A percentile compares a stretch with the other conserved stretches of the same genome.
These are phyloP conservation scores for Athalia circularis DNA, from an alignment of 2,888 invertebrate species.

Conservation along the genomic window DNA sequence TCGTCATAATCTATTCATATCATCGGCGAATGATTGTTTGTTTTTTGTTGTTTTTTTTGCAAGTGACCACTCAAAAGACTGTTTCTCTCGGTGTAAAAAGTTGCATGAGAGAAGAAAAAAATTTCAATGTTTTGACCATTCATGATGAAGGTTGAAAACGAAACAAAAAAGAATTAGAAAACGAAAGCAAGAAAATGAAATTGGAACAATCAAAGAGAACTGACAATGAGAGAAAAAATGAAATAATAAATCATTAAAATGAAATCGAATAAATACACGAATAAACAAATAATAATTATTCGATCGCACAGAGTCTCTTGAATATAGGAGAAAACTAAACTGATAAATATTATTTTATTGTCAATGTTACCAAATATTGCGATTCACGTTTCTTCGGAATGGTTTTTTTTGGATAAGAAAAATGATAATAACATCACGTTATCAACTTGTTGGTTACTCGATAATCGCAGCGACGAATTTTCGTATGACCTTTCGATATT, in stretches of 20 bases:
- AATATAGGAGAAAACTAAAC: constrained; percentile 12
- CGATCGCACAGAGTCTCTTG: constrained; percentile 1
- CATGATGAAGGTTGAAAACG: constrained; percentile 40
- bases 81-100: background rate
- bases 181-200: background rate
- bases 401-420: background rate
- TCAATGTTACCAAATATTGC: constrained; percentile 13
- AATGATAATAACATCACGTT: background rate
- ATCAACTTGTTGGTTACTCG: background rate
- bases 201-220: background rate
- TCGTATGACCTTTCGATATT: background rate
- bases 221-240: background rate
- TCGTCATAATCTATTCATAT: constrained; percentile 14
- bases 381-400: background rate
- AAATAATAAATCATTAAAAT: background rate
- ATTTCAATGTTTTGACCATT: constrained; percentile 24
- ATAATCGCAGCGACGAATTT: background rate
- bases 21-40: background rate
- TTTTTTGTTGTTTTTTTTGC: background rate
- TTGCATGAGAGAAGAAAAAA: no score
- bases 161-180: background rate
- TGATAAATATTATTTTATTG: background rate
- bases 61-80: background rate
- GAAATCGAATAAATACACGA: background rate
- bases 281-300: constrained; percentile 11